Percentiles rank a stretch among this genome's conserved stretches.
These are phyloP conservation scores for Strix uralensis DNA, from an alignment of 2,113 vertebrate genomes.

Conservation along the genomic window DNA sequence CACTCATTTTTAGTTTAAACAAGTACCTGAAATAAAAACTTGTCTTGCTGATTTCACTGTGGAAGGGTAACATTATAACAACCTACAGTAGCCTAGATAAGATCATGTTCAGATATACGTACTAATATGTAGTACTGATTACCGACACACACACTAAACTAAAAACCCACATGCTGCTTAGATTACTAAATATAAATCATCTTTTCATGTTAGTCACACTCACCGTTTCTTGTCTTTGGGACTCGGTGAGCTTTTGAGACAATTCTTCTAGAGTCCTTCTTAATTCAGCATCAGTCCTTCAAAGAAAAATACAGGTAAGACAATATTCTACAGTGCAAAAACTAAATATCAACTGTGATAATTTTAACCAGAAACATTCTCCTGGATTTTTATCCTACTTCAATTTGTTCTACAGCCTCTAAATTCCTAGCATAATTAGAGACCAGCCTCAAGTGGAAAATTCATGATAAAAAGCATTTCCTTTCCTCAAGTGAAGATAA, in stretches of 20 bases:
- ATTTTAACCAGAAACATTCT: neutral
- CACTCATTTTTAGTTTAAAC: neutral
- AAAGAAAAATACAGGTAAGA: neutral
- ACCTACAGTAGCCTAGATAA: neutral
- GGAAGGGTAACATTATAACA: neutral
- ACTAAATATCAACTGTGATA: neutral
- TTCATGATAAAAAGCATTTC: neutral
- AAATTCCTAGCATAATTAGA: neutral
- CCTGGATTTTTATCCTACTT: neutral
- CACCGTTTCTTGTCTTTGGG: constrained; percentile 83
- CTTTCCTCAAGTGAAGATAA: neutral
- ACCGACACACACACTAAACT: neutral
- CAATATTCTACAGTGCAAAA: neutral
- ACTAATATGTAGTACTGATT: neutral
- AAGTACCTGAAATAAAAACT: neutral
- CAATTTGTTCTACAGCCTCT: neutral
- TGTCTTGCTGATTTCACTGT: neutral
- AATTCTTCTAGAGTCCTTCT: constrained; percentile 83
- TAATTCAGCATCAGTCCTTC: constrained; percentile 87
- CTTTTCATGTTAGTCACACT: constrained; percentile 55
- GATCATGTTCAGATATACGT: neutral
- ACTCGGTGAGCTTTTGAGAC: constrained; percentile 74
- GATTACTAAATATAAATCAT: neutral
- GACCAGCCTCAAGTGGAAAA: neutral
- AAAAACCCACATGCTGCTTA: neutral